Evolutionary conservation across 2,113 vertebrate genomes (phyloP).

Genomic region (Tragelaphus buxtoni): DNA sequence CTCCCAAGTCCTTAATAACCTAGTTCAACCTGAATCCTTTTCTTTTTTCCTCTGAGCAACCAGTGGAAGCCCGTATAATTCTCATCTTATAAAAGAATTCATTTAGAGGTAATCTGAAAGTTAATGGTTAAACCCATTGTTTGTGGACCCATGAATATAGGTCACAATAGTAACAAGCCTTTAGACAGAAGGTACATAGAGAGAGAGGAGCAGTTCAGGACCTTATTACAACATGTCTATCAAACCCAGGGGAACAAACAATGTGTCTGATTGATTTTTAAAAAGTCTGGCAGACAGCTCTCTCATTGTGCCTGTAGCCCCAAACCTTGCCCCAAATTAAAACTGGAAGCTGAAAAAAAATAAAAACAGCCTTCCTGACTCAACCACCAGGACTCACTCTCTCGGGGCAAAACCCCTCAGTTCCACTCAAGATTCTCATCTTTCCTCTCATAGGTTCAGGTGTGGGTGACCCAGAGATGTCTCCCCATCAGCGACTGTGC

Average conservation of each 20-base stretch:
- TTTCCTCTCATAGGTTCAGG: neutral
- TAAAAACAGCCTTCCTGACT: neutral
- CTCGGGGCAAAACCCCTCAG: neutral
- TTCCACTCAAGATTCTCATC: neutral
- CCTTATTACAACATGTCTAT: conserved; percentile 83
- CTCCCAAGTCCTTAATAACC: neutral
- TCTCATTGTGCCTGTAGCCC: conserved; percentile 52
- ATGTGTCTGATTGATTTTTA: conserved; percentile 80
- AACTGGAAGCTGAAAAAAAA: neutral
- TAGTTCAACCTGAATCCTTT: neutral
- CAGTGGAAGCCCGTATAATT: conserved; percentile 60
- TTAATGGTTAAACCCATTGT: conserved; percentile 90
- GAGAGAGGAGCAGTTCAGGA: conserved; percentile 82
- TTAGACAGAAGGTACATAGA: conserved; percentile 84
- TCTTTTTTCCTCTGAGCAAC: neutral
- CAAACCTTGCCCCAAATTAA: neutral
- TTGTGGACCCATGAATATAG: conserved; percentile 84
- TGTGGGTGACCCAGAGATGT: neutral
- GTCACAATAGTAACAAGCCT: conserved; percentile 83
- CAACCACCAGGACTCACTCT: neutral
- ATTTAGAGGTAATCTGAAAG: conserved; percentile 79
- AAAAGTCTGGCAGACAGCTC: conserved; percentile 60
- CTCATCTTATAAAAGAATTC: conserved; percentile 75
- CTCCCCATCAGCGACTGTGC: too few relatives aligned
- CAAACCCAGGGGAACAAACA: conserved; percentile 86